These are phyloP conservation scores for Acleris laterana DNA, from an alignment of 2,888 invertebrate genomes.

Conservation along the genomic window DNA sequence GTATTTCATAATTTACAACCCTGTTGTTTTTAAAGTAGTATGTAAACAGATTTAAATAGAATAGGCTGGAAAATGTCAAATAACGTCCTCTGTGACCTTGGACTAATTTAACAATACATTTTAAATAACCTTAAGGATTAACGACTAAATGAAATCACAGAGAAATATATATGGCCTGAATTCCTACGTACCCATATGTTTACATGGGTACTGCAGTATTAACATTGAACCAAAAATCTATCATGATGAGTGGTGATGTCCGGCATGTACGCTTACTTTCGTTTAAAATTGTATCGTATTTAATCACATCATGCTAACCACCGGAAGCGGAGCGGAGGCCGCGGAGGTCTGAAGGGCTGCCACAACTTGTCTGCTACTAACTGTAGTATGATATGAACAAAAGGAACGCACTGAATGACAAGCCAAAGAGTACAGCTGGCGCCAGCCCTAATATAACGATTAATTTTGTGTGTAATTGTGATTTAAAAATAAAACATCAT, in stretches of 20 bases:
- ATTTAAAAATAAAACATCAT: constrained; percentile 4
- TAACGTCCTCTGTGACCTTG: constrained; percentile 19
- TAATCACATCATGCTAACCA: background rate
- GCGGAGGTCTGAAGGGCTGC: too few species aligned
- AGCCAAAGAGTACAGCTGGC: too few species aligned
- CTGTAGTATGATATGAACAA: too few species aligned
- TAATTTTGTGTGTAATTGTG: constrained; percentile 14
- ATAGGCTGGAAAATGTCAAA: constrained; percentile 30
- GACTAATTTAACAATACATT: constrained; percentile 16
- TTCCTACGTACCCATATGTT: constrained; percentile 8
- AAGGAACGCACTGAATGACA: too few species aligned
- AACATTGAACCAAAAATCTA: background rate
- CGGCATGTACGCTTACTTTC: background rate
- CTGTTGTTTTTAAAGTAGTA: constrained; percentile 52
- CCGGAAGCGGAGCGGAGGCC: too few species aligned
- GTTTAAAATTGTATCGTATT: background rate
- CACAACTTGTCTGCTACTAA: too few species aligned
- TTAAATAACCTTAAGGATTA: constrained; percentile 24
- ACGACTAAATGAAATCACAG: constrained; percentile 54
- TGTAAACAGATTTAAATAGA: constrained; percentile 17
- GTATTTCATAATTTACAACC: constrained; percentile 60
- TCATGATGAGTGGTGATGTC: background rate
- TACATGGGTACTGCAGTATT: too few species aligned
- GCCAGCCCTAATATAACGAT: background rate
- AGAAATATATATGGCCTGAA: constrained; percentile 50